phyloP scores from a whole-genome alignment of 2,888 invertebrate genomes.

The Eupithecia subumbrata region DNA sequence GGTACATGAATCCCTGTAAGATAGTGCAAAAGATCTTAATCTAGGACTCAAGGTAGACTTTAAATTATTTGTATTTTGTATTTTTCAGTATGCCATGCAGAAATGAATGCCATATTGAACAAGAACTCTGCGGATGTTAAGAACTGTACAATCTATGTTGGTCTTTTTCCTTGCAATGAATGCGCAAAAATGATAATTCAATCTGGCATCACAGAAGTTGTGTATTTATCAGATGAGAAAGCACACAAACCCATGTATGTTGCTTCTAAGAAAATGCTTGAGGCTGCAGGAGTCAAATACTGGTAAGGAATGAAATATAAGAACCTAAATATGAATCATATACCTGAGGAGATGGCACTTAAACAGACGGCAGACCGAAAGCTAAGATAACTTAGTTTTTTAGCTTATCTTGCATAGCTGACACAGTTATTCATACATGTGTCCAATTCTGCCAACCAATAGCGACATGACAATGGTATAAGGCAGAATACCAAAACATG shows the following conservation, averaged over 20 bases:
- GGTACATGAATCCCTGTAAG: no score
- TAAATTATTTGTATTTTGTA: conserved; percentile 32
- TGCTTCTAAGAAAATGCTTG: conserved; percentile 93
- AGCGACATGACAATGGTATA: no score
- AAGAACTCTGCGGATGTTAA: conserved; percentile 91
- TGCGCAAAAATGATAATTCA: conserved; percentile 99
- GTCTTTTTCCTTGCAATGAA: conserved; percentile 98
- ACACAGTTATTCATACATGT: not conserved
- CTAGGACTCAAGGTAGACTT: not conserved
- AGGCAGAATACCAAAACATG: no score
- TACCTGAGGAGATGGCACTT: not conserved
- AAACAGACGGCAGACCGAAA: not conserved
- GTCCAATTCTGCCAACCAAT: no score
- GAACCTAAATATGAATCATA: not conserved
- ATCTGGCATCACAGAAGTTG: conserved; percentile 91
- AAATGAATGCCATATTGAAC: conserved; percentile 98
- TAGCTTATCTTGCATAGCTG: not conserved
- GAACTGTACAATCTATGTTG: conserved; percentile 93
- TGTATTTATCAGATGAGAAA: conserved; percentile 94
- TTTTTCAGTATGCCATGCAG: conserved; percentile 96
- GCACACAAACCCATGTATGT: conserved; percentile 85
- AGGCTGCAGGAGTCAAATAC: conserved; percentile 89
- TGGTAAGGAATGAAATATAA: conserved; percentile 72
- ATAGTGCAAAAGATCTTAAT: not conserved
- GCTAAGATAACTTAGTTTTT: not conserved